These are phyloP conservation scores for Chascanopsetta lugubris DNA, from an alignment of 2,113 vertebrate genomes.

Conservation along the genomic window DNA sequence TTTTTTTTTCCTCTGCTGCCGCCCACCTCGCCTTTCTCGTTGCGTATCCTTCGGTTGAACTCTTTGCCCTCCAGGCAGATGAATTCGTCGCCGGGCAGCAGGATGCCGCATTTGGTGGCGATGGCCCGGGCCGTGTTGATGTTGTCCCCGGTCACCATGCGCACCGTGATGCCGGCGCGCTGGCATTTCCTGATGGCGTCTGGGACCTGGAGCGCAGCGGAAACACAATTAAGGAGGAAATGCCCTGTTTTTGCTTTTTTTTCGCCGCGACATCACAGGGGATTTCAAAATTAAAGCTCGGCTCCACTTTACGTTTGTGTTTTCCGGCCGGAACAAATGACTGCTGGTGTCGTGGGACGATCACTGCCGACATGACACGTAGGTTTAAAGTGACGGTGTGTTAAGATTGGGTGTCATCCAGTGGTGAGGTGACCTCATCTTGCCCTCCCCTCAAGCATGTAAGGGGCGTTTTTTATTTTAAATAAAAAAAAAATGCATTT, in stretches of 20 bases:
- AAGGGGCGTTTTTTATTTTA: too few relatives aligned
- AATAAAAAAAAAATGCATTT: too few relatives aligned
- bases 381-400: too few relatives aligned
- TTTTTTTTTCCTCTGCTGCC: too few relatives aligned
- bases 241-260: neutral
- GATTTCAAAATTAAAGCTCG: neutral
- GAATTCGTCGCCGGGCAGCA: constrained; percentile 95
- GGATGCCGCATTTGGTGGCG: constrained; percentile 94
- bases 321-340: neutral
- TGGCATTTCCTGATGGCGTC: constrained; percentile 98
- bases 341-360: neutral
- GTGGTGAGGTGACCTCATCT: too few relatives aligned
- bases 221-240: constrained; percentile 8
- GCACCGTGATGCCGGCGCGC: constrained; percentile 96
- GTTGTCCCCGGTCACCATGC: constrained; percentile 99
- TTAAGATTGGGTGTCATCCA: too few relatives aligned
- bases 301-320: neutral
- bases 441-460: too few relatives aligned
- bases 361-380: neutral
- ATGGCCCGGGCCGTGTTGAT: constrained; percentile 98
- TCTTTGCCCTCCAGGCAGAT: constrained; percentile 97
- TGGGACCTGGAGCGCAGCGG: constrained; percentile 85
- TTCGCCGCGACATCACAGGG: neutral
- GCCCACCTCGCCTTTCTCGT: constrained; percentile 97
- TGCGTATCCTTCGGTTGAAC: constrained; percentile 98